These are phyloP conservation scores for Drosophila kepulauana DNA, from an alignment of 1,140 invertebrate species.

Conservation along the genomic window DNA sequence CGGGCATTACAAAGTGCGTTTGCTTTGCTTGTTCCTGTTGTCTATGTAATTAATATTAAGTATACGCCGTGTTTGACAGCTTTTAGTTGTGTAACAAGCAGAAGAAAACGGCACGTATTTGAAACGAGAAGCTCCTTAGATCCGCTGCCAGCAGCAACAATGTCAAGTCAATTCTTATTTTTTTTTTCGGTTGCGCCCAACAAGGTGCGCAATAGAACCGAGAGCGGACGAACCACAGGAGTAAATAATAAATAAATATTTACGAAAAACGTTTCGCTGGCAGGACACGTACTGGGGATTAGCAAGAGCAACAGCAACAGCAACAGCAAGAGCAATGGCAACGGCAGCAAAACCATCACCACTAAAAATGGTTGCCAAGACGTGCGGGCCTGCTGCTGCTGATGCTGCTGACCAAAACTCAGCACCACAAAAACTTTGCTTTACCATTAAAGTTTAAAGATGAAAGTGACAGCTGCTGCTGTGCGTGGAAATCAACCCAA, in stretches of 20 bases:
- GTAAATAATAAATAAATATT: slow-evolving; percentile 84
- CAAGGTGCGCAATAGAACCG: slow-evolving; percentile 57
- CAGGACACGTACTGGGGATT: slow-evolving; percentile 79
- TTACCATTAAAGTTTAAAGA: slow-evolving; percentile 80
- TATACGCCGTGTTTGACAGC: slow-evolving; percentile 78
- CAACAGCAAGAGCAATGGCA: not conserved
- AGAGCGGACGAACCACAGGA: slow-evolving; percentile 39
- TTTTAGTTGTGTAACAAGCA: slow-evolving; percentile 59
- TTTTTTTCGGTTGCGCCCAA: slow-evolving; percentile 42
- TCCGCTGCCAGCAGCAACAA: slow-evolving; percentile 46
- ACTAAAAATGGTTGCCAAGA: slow-evolving; percentile 51
- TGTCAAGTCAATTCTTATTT: slow-evolving; percentile 62
- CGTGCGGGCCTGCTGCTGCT: slow-evolving; percentile 58
- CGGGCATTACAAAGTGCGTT: slow-evolving; percentile 39
- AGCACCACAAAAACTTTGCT: slow-evolving; percentile 51
- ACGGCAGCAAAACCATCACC: not conserved
- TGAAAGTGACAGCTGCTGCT: slow-evolving; percentile 78
- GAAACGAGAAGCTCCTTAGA: slow-evolving; percentile 56
- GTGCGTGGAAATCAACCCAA: slow-evolving; percentile 33
- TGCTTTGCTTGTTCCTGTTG: slow-evolving; percentile 42
- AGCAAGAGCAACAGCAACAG: slow-evolving; percentile 42
- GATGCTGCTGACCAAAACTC: slow-evolving; percentile 50
- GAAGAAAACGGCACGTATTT: slow-evolving; percentile 65
- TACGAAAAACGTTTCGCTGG: slow-evolving; percentile 73
- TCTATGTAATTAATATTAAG: slow-evolving; percentile 80